Conservation (phyloP, 2,113 vertebrate species). For the Gallinago undulata region DNA sequence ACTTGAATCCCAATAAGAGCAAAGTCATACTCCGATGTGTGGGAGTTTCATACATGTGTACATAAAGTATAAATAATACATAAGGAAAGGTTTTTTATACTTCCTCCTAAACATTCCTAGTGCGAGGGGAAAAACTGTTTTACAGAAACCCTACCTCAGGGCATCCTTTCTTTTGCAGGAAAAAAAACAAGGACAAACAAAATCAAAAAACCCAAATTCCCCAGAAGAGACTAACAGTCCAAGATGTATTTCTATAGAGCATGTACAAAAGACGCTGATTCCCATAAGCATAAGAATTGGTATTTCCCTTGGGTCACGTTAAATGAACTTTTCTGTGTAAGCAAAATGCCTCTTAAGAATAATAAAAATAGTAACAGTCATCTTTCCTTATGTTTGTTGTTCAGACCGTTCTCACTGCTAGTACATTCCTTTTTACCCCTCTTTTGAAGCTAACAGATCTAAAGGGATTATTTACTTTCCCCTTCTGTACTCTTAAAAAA, state of each 20-base stretch:
- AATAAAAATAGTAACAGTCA: conserved; percentile 21
- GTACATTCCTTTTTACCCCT: background rate
- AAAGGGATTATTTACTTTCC: background rate
- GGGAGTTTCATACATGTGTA: background rate
- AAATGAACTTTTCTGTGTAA: background rate
- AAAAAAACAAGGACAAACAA: background rate
- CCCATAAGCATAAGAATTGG: background rate
- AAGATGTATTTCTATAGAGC: background rate
- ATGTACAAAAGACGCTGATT: background rate
- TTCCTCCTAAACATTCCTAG: background rate
- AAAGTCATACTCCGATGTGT: background rate
- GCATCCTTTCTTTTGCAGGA: background rate
- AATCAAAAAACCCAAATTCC: background rate
- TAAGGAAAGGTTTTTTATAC: background rate
- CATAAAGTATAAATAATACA: background rate
- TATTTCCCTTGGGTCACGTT: background rate
- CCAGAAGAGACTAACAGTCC: background rate
- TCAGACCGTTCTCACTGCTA: background rate
- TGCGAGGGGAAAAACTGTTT: background rate
- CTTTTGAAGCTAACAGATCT: conserved; percentile 30
- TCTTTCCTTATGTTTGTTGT: background rate
- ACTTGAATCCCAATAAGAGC: conserved; percentile 1
- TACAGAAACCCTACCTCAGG: background rate
- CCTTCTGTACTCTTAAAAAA: background rate
- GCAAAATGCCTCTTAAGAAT: background rate